phyloP scores from a whole-genome alignment of 2,113 vertebrate species.

The Fukomys damarensis region DNA sequence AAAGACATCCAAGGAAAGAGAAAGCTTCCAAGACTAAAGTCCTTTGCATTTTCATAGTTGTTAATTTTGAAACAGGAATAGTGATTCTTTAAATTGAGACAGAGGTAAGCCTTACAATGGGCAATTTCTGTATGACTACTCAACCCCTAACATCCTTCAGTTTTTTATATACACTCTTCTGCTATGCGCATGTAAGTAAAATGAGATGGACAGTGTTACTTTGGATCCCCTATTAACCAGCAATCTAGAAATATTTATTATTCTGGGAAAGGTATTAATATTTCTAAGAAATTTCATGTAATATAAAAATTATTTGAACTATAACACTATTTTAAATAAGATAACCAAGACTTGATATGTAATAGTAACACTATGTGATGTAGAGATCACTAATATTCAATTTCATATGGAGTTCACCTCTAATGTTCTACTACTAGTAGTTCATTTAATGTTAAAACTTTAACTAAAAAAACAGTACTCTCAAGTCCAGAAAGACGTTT shows the following conservation, averaged over 20 bases:
- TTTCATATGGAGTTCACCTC: neutral
- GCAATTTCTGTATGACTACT: neutral
- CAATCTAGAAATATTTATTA: neutral
- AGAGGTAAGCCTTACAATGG: neutral
- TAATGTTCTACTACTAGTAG: neutral
- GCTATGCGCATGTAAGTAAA: neutral
- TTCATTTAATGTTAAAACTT: slow-evolving; percentile 17
- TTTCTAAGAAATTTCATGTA: neutral
- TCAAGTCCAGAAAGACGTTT: neutral
- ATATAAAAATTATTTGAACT: slow-evolving; percentile 40
- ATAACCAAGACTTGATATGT: neutral
- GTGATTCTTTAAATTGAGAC: neutral
- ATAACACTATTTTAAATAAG: neutral
- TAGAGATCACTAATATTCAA: slow-evolving; percentile 21
- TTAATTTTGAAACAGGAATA: neutral
- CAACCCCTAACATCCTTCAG: neutral
- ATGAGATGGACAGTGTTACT: neutral
- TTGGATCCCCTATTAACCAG: neutral
- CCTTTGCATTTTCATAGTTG: neutral
- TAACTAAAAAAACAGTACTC: slow-evolving; percentile 33
- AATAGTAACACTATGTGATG: neutral
- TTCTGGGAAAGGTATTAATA: neutral
- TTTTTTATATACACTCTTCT: neutral
- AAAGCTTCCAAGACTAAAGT: neutral
- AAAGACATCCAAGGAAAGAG: neutral